Evolutionary conservation across 1,140 invertebrate genomes (phyloP).

Genomic region (Portunus trituberculatus): DNA sequence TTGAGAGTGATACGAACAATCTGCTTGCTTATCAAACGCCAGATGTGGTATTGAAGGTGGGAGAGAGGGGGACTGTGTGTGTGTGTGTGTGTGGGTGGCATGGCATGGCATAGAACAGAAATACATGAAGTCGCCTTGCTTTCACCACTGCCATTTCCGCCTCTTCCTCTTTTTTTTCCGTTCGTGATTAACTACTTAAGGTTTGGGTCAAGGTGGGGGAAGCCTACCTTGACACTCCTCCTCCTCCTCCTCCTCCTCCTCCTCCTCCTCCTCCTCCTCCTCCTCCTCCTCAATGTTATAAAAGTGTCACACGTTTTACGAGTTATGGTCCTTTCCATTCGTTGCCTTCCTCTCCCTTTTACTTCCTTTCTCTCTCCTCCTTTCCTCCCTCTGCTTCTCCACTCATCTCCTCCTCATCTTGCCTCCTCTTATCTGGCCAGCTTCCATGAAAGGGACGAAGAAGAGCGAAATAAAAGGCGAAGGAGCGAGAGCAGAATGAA

Average conservation of each 20-base stretch:
- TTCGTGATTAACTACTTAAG: not conserved
- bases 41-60: too few relatives aligned
- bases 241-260: slow-evolving; percentile 17
- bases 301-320: not conserved
- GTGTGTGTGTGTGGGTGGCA: too few relatives aligned
- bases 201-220: not conserved
- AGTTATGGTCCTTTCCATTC: not conserved
- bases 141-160: not conserved
- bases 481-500: too few relatives aligned
- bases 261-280: not conserved
- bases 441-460: not conserved
- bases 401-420: not conserved
- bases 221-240: not conserved
- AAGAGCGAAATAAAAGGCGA: not conserved
- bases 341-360: not conserved
- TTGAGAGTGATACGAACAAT: not conserved
- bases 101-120: too few relatives aligned
- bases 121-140: not conserved
- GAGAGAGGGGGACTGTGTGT: too few relatives aligned
- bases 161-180: not conserved
- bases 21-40: not conserved
- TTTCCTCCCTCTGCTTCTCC: not conserved
- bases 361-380: not conserved
- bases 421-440: not conserved
- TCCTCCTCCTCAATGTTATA: not conserved